Evolutionary conservation across 2,113 vertebrate genomes (phyloP).

Genomic region (Cryptotis parvus): DNA sequence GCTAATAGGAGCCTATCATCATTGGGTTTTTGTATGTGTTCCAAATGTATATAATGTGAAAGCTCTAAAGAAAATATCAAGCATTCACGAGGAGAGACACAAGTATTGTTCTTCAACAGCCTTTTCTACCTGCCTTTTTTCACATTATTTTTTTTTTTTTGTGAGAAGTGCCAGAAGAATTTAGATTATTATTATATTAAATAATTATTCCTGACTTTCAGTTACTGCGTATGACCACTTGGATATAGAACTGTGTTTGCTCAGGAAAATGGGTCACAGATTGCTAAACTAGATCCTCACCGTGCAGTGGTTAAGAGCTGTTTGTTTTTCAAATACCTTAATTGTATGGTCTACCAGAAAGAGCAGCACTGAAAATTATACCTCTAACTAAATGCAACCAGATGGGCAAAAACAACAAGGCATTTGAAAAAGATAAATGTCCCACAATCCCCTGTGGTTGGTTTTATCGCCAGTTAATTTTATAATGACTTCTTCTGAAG

Average conservation of each 20-base stretch:
- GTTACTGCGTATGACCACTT: slow-evolving; percentile 75
- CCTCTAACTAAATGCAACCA: slow-evolving; percentile 89
- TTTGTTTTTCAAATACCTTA: slow-evolving; percentile 92
- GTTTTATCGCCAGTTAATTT: slow-evolving; percentile 88
- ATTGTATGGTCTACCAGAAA: slow-evolving; percentile 90
- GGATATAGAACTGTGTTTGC: slow-evolving; percentile 69
- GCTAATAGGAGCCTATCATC: neutral
- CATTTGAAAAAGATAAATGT: slow-evolving; percentile 83
- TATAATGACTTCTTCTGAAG: slow-evolving; percentile 85
- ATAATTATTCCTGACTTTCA: slow-evolving; percentile 81
- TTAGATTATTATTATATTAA: slow-evolving; percentile 71
- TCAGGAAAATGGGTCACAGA: slow-evolving; percentile 86
- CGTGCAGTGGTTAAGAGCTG: slow-evolving; percentile 87
- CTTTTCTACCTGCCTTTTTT: slow-evolving; percentile 3
- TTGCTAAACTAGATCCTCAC: slow-evolving; percentile 83
- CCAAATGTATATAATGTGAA: neutral
- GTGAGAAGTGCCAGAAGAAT: slow-evolving; percentile 47
- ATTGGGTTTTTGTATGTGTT: neutral
- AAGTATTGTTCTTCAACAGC: slow-evolving; percentile 18
- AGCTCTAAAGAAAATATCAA: slow-evolving; percentile 11
- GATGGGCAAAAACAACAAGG: slow-evolving; percentile 86
- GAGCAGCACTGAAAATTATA: slow-evolving; percentile 88
- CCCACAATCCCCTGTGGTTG: slow-evolving; percentile 80
- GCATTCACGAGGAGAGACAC: slow-evolving; percentile 15
- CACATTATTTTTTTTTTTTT: neutral